Percentiles rank a stretch among this genome's conserved stretches.
phyloP scores from a whole-genome alignment of 2,888 invertebrate genomes.

The Amiota minor region DNA sequence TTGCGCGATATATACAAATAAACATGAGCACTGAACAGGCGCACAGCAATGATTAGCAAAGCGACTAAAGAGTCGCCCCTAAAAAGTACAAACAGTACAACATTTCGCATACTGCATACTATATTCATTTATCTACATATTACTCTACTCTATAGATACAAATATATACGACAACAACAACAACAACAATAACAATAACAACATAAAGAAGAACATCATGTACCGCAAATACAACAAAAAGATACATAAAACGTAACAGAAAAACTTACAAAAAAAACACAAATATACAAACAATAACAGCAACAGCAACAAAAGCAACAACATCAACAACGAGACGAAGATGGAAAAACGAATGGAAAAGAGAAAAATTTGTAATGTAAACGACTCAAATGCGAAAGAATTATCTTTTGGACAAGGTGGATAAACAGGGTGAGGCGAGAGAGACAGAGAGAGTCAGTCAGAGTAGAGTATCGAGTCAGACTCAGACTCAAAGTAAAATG shows the following conservation, averaged over 20 bases:
- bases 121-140: no score
- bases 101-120: conserved; percentile 4
- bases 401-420: not conserved
- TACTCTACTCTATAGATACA: not conserved
- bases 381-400: not conserved
- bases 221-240: conserved; percentile 8
- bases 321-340: not conserved
- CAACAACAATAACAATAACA: conserved; percentile 20
- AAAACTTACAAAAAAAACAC: not conserved
- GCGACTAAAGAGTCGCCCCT: conserved; percentile 46
- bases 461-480: not conserved
- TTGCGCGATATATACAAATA: conserved; percentile 68
- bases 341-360: not conserved
- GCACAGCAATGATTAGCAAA: conserved; percentile 62
- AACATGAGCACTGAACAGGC: conserved; percentile 65
- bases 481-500: conserved; percentile 19
- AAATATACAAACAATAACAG: not conserved
- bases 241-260: not conserved
- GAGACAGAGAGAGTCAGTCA: not conserved
- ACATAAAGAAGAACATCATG: conserved; percentile 30
- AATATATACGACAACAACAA: conserved; percentile 18
- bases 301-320: not conserved
- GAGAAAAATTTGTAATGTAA: not conserved
- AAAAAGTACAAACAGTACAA: conserved; percentile 34
- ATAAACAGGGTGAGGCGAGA: not conserved